These are phyloP conservation scores for Diacarnus erythraeanus DNA, from an alignment of 37 sponge, comb jelly and placozoan species.

Conservation along the genomic window DNA sequence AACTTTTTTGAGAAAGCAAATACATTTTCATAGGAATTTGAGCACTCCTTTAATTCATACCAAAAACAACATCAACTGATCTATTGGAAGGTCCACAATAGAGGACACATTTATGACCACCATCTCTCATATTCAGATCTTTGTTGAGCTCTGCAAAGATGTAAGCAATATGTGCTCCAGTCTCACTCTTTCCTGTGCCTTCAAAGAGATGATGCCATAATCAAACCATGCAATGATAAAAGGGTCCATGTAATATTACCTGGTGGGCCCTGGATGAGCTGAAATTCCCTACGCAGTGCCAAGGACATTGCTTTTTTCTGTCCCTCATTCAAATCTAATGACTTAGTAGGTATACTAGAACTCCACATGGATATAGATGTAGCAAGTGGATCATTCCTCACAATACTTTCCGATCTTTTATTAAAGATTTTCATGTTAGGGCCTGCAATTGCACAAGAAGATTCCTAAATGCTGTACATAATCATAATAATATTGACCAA, in stretches of 20 bases:
- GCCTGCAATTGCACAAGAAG: background rate
- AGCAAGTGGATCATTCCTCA: too few species aligned
- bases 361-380: constrained; percentile 14
- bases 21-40: too few species aligned
- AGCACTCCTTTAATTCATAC: too few species aligned
- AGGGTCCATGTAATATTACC: constrained; percentile 4
- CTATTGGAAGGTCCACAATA: constrained; percentile 82
- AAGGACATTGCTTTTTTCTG: constrained; percentile 30
- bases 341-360: background rate
- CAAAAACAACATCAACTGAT: constrained; percentile 74
- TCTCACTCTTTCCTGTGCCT: constrained; percentile 81
- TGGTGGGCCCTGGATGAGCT: constrained; percentile 81
- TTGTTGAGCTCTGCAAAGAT: constrained; percentile 27
- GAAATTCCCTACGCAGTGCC: constrained; percentile 33
- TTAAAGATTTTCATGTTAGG: background rate
- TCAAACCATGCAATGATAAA: background rate
- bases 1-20: too few species aligned
- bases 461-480: background rate
- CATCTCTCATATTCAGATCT: constrained; percentile 1
- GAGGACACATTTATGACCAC: constrained; percentile 30
- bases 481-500: background rate
- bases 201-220: background rate
- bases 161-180: constrained; percentile 80
- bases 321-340: constrained; percentile 21
- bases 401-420: background rate